Evolutionary conservation across 1,140 invertebrate species (phyloP).

Genomic region (Rhopalosiphum maidis): DNA sequence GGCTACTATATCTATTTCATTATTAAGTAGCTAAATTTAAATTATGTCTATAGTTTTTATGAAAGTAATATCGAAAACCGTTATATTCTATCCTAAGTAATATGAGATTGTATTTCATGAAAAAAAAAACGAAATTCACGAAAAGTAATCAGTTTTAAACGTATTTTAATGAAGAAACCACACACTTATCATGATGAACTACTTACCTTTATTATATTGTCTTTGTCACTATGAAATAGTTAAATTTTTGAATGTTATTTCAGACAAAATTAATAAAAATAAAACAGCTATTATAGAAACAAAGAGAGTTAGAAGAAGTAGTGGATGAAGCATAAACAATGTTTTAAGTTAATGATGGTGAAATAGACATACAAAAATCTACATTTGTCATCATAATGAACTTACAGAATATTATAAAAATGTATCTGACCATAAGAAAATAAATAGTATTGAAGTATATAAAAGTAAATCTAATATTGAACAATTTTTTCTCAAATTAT

Average conservation of each 20-base stretch:
- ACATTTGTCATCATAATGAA: background rate
- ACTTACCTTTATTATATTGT: background rate
- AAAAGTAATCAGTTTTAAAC: background rate
- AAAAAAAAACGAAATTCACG: background rate
- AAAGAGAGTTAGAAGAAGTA: background rate
- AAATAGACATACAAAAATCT: too few species aligned
- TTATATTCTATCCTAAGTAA: too few species aligned
- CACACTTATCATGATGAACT: background rate
- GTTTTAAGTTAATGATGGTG: background rate
- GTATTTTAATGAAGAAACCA: background rate
- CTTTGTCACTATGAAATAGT: background rate
- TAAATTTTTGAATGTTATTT: background rate
- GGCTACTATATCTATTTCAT: too few species aligned
- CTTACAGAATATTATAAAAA: background rate
- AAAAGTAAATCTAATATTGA: too few species aligned
- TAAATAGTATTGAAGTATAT: background rate
- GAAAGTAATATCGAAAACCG: too few species aligned
- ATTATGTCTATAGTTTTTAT: too few species aligned
- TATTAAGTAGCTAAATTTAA: too few species aligned
- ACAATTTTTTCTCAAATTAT: background rate
- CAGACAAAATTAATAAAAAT: background rate
- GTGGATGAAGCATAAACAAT: background rate
- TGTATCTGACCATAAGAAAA: background rate
- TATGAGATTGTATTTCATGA: too few species aligned
- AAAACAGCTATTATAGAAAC: background rate